Conservation (phyloP, 2,888 invertebrate genomes). For the Eledona agricola region DNA sequence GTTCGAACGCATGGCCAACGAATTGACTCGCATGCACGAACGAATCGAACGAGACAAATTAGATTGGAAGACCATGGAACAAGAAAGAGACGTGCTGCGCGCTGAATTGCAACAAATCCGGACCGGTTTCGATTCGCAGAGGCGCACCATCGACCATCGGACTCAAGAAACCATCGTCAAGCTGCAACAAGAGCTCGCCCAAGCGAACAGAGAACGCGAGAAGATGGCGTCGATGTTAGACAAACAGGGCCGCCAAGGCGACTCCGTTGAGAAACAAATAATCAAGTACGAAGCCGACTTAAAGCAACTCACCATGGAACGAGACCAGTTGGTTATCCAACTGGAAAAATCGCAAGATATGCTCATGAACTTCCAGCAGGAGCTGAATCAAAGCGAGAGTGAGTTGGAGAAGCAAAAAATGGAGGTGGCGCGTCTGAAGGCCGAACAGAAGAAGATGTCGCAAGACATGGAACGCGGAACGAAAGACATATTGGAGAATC, state of each 20-base stretch:
- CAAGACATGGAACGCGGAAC: constrained; percentile 76
- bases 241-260: constrained; percentile 80
- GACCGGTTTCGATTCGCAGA: constrained; percentile 71
- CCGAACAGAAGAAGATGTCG: constrained; percentile 74
- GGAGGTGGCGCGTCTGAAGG: constrained; percentile 78
- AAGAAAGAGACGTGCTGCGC: constrained; percentile 77
- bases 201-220: constrained; percentile 76
- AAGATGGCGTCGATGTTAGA: constrained; percentile 81
- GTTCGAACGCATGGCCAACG: constrained; percentile 84
- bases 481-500: constrained; percentile 74
- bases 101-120: constrained; percentile 74
- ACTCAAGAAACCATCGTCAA: constrained; percentile 78
- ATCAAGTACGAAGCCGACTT: constrained; percentile 86
- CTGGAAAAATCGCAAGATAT: constrained; percentile 93
- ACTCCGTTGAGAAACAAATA: constrained; percentile 85
- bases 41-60: constrained; percentile 77
- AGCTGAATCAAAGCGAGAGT: constrained; percentile 82
- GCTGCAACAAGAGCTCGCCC: constrained; percentile 77
- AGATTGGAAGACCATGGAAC: constrained; percentile 75
- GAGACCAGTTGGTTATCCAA: constrained; percentile 88
- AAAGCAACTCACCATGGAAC: constrained; percentile 84
- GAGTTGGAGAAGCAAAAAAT: constrained; percentile 83
- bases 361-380: constrained; percentile 92
- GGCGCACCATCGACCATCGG: constrained; percentile 72
- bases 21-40: constrained; percentile 82